Percentiles rank a stretch among this genome's conserved stretches.
phyloP scores from a whole-genome alignment of 2,888 invertebrate species.

The Aleiodes testaceus region DNA sequence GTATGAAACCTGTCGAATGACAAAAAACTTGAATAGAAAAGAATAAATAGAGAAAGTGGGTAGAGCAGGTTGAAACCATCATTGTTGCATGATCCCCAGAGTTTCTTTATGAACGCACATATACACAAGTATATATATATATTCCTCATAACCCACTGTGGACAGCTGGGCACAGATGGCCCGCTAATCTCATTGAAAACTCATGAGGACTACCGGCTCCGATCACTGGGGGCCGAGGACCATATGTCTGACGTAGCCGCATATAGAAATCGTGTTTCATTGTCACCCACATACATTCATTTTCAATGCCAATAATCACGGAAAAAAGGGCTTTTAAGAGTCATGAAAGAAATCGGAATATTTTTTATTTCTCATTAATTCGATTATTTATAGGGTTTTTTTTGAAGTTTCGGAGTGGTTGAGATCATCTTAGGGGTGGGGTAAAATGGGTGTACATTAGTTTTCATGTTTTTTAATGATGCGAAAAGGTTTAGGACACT shows the following conservation, averaged over 20 bases:
- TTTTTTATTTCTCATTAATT: too few species aligned
- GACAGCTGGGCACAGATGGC: constrained; percentile 72
- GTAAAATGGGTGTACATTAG: too few species aligned
- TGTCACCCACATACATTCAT: constrained; percentile 41
- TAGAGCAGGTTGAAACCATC: constrained; percentile 43
- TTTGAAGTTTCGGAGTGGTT: background rate
- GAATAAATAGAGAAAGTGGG: constrained; percentile 19
- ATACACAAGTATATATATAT: constrained; percentile 10
- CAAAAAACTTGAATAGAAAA: background rate
- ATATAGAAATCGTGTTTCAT: constrained; percentile 53
- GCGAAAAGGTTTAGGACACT: too few species aligned
- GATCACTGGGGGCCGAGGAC: constrained; percentile 68
- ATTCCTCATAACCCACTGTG: constrained; percentile 56
- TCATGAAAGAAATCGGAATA: constrained; percentile 8
- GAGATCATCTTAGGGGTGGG: too few species aligned
- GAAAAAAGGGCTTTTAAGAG: constrained; percentile 26
- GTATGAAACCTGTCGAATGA: constrained; percentile 20
- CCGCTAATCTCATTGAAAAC: constrained; percentile 73
- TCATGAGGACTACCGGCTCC: constrained; percentile 70
- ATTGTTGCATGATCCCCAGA: constrained; percentile 35
- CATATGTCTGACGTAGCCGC: constrained; percentile 72
- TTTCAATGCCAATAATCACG: constrained; percentile 23
- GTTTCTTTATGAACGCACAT: constrained; percentile 19
- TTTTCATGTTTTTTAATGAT: too few species aligned
- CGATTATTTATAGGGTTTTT: background rate